Evolutionary conservation across 1,140 invertebrate species (phyloP).

Genomic region (Ceratitis capitata): DNA sequence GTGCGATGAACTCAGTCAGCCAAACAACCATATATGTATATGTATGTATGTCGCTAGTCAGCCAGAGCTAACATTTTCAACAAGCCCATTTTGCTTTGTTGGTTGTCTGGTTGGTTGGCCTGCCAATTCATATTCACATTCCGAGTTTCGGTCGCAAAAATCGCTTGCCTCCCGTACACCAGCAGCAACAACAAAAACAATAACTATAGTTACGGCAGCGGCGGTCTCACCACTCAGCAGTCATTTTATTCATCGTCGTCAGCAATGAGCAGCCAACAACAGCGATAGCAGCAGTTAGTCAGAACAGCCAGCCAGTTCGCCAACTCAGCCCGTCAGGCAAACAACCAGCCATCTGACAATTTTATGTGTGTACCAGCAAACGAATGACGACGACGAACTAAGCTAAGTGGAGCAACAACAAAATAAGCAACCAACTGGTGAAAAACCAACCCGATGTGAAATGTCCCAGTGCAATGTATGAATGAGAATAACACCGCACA

Average conservation of each 20-base stretch:
- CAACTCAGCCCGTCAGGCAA: constrained; percentile 32
- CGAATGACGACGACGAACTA: neutral
- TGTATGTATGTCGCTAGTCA: neutral
- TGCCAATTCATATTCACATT: constrained; percentile 27
- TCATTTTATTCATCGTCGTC: constrained; percentile 1
- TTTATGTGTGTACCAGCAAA: neutral
- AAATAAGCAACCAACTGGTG: constrained; percentile 21
- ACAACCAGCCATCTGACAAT: constrained; percentile 26
- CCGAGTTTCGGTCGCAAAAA: constrained; percentile 47
- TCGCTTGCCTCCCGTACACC: constrained; percentile 50
- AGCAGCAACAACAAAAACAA: constrained; percentile 39
- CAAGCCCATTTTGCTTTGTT: neutral
- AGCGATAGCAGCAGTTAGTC: neutral
- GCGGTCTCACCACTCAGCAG: constrained; percentile 13
- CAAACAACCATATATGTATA: neutral
- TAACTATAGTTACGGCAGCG: neutral
- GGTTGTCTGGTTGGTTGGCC: neutral
- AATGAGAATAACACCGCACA: neutral
- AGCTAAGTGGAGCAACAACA: neutral
- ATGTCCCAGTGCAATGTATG: constrained; percentile 4
- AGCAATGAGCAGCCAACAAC: constrained; percentile 5
- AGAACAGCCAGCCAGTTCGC: constrained; percentile 24
- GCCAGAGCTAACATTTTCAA: constrained; percentile 4
- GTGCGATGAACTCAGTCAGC: neutral
- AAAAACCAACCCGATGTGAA: neutral